phyloP scores from a whole-genome alignment of 1,140 invertebrate genomes.

The Drosophila ambigua region DNA sequence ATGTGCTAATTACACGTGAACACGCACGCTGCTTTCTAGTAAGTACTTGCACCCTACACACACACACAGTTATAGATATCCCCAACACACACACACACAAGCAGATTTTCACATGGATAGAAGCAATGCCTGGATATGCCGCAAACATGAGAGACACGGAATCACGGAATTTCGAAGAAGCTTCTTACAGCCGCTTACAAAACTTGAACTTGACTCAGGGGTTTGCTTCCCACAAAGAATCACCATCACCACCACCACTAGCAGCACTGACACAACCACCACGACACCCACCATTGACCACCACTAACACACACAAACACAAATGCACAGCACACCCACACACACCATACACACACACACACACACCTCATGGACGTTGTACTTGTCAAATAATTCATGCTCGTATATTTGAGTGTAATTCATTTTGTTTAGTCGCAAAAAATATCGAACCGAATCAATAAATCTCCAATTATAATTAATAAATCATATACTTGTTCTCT shows the following conservation, averaged over 20 bases:
- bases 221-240: conserved; percentile 14
- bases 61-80: conserved; percentile 15
- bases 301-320: conserved; percentile 17
- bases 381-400: conserved; percentile 80
- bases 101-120: background rate
- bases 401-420: conserved; percentile 80
- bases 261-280: conserved; percentile 1
- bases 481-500: conserved; percentile 63
- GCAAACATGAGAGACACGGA: background rate
- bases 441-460: conserved; percentile 63
- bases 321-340: conserved; percentile 13
- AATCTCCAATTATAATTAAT: conserved; percentile 77
- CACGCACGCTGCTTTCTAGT: conserved; percentile 60
- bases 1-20: conserved; percentile 59
- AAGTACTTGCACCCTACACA: conserved; percentile 39
- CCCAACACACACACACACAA: conserved; percentile 8
- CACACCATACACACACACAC: conserved; percentile 19
- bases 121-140: conserved; percentile 20
- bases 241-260: conserved; percentile 17
- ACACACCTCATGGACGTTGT: conserved; percentile 72
- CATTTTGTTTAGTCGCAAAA: conserved; percentile 80
- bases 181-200: conserved; percentile 2
- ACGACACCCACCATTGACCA: conserved; percentile 16
- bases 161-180: conserved; percentile 9
- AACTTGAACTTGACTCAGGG: conserved; percentile 44